Percentiles rank a stretch among this genome's conserved stretches.
Conservation (phyloP, 2,113 vertebrate species). For the Glaucidium brasilianum region DNA sequence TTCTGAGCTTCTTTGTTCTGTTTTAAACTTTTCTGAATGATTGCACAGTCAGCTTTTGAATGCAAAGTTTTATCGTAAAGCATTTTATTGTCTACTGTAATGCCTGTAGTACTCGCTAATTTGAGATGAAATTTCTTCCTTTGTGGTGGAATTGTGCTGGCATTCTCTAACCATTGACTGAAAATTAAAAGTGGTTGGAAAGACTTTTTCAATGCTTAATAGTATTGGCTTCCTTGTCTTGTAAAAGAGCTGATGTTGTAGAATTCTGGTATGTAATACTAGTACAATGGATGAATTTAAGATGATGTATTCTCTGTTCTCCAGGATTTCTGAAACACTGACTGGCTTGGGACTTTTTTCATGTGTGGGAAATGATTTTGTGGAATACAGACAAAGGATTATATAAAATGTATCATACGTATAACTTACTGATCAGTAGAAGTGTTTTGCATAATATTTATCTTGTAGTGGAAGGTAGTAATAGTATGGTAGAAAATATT, state of each 20-base stretch:
- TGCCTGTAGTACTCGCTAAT: background rate
- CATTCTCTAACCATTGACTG: background rate
- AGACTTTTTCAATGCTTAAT: background rate
- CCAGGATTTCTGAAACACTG: background rate
- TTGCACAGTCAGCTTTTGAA: background rate
- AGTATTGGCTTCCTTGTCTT: background rate
- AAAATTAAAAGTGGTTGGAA: constrained; percentile 32
- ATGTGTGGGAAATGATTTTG: background rate
- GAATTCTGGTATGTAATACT: fast-evolving
- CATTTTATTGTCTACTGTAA: background rate
- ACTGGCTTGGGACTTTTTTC: background rate
- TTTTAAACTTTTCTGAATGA: background rate
- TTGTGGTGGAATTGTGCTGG: background rate
- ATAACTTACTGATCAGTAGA: background rate
- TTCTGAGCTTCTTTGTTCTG: background rate
- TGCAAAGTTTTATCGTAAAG: background rate
- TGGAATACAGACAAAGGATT: background rate
- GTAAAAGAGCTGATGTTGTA: background rate
- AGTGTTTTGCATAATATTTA: background rate
- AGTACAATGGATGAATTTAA: background rate
- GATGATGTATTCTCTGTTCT: background rate
- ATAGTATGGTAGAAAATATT: background rate
- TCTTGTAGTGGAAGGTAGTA: background rate
- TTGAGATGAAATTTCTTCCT: background rate
- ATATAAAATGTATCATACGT: fast-evolving